Evolutionary conservation across 2,888 invertebrate genomes (phyloP), one percentile per base, ranked within the genome.

Genomic region (Temnothorax unifasciatus): DNA sequence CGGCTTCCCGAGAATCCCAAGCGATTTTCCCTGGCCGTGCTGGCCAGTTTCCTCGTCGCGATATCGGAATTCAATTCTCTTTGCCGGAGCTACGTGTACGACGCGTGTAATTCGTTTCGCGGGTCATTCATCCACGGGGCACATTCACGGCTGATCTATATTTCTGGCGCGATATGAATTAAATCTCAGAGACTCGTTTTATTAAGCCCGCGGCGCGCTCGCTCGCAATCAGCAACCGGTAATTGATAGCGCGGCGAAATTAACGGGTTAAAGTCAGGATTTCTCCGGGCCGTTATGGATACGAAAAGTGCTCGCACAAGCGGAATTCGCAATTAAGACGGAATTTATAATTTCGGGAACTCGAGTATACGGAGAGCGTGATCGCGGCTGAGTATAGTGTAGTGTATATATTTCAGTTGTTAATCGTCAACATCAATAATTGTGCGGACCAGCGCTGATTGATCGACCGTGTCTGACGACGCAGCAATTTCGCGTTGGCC

Each of bases 31-130:
- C 34, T 34, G 6, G 0, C 52, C n/a, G 21, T 44, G 47, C 82
- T 54, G 59, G 34, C 47, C 83, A 29, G 50, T 57, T 84, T 81
- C 54, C 66, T 61, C 75, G 85, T 50, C 79, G 73, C 85, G 81
- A 88, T 90, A 91, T 91, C 87, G 91, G 86, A 87, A 92, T 91
- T 90, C 88, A 83, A 85, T 84, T 89, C 85, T 90, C 88, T 91
- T 90, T 90, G 88, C 86, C 79, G 71, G 83, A 83, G 87, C 86
- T 87, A 86, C 85, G 81, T 85, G 88, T 82, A 86, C 75, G 81
- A 85, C 66, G 79, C 85, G 85, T 82, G 88, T 91, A 90, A 91
- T 92, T 91, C 88, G 90, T 90, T 91, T 90, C 82, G 69, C 75
- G 21, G 59, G 18, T 61, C 73, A 47, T 44, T 79, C 83, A 41